phyloP scores from a whole-genome alignment of 2,888 invertebrate species.

The Erannis defoliaria region DNA sequence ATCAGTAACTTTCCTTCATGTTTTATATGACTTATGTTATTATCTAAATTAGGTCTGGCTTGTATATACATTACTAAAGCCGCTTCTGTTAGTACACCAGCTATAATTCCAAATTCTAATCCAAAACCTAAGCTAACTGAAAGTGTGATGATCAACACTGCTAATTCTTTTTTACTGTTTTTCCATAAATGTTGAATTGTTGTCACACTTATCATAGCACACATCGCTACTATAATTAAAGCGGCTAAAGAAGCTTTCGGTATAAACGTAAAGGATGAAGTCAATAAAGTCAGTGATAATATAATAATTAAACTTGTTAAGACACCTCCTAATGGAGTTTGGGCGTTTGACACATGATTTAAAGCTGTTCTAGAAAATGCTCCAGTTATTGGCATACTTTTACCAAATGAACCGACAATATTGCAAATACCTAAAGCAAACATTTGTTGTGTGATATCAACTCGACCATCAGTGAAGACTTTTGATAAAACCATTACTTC shows the following conservation, averaged over 20 bases:
- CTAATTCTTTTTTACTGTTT: slow-evolving; percentile 88
- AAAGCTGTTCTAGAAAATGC: slow-evolving; percentile 95
- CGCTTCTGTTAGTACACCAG: slow-evolving; percentile 68
- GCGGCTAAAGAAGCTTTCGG: slow-evolving; percentile 95
- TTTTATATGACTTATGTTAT: slow-evolving; percentile 47
- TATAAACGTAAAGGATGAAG: slow-evolving; percentile 93
- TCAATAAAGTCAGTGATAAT: slow-evolving; percentile 92
- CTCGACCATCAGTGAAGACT: slow-evolving; percentile 91
- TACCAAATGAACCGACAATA: slow-evolving; percentile 92
- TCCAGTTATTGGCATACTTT: slow-evolving; percentile 95
- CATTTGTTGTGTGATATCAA: slow-evolving; percentile 97
- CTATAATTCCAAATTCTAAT: slow-evolving; percentile 74
- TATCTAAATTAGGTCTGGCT: slow-evolving; percentile 63
- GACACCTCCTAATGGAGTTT: slow-evolving; percentile 93
- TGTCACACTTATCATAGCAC: slow-evolving; percentile 92
- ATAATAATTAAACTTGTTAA: slow-evolving; percentile 91
- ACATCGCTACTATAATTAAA: slow-evolving; percentile 96
- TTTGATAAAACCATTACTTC: slow-evolving; percentile 91
- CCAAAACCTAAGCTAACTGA: slow-evolving; percentile 62
- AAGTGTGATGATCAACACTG: slow-evolving; percentile 61
- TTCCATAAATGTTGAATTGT: slow-evolving; percentile 89
- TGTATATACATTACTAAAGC: slow-evolving; percentile 62
- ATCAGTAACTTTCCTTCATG: slow-evolving; percentile 57
- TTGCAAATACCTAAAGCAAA: slow-evolving; percentile 94
- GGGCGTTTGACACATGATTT: slow-evolving; percentile 95